These are phyloP conservation scores for Archegozetes longisetosus DNA, from an alignment of 1,140 invertebrate genomes.

Conservation along the genomic window DNA sequence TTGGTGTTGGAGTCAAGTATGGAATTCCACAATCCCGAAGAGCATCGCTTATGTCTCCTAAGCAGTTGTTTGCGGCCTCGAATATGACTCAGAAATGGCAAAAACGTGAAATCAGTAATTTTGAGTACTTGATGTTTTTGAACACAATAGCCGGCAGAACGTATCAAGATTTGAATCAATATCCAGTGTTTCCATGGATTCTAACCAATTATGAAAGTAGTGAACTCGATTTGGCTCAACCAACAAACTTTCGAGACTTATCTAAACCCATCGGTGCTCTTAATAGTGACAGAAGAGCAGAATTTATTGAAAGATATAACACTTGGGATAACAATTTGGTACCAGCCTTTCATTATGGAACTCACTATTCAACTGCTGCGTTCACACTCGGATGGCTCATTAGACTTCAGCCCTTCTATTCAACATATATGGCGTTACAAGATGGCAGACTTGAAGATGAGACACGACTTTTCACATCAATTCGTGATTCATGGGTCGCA, in stretches of 20 bases:
- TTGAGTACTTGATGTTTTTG: conserved; percentile 98
- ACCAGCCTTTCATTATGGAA: conserved; percentile 97
- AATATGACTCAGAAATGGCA: conserved; percentile 99
- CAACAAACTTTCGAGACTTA: conserved; percentile 92
- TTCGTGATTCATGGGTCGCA: conserved; percentile 64
- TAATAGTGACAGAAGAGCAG: conserved; percentile 80
- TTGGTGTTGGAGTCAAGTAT: conserved; percentile 99
- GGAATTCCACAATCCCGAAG: conserved; percentile 85
- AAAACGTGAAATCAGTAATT: conserved; percentile 93
- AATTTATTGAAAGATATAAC: conserved; percentile 93
- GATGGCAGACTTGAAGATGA: conserved; percentile 98
- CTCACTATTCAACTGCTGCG: conserved; percentile 96
- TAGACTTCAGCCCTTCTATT: conserved; percentile 88
- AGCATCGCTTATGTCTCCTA: conserved; percentile 93
- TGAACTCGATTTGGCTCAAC: conserved; percentile 85
- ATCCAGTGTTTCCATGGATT: conserved; percentile 98
- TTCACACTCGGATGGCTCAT: conserved; percentile 99
- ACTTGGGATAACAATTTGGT: conserved; percentile 96
- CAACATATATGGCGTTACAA: conserved; percentile 95
- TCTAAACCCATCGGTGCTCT: conserved; percentile 97
- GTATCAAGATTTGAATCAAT: conserved; percentile 98
- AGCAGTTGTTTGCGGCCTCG: conserved; percentile 92
- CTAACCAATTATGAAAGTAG: conserved; percentile 94
- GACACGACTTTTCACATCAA: conserved; percentile 83
- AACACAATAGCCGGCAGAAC: conserved; percentile 97